Conservation (phyloP, 1,140 invertebrate genomes). For the Aphelenchoides fujianensis region DNA sequence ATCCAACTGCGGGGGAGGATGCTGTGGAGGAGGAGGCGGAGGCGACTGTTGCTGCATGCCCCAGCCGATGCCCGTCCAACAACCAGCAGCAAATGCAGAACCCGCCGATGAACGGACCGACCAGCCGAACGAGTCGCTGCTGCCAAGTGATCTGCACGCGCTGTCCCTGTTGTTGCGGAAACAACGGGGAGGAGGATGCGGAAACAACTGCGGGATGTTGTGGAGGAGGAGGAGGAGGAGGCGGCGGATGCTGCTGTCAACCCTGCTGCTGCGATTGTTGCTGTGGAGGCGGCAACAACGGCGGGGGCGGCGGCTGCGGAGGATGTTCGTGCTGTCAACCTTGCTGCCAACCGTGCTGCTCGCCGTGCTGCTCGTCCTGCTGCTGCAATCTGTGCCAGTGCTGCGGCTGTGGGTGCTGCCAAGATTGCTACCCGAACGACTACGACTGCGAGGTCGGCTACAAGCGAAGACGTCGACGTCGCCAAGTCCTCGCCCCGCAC, state of each 20-base stretch:
- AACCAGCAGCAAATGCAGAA: neutral
- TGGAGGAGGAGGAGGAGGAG: neutral
- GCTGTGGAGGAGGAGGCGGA: neutral
- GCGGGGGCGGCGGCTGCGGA: neutral
- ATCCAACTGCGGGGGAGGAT: neutral
- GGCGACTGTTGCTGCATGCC: neutral
- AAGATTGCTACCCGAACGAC: neutral
- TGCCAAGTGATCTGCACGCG: too few species aligned
- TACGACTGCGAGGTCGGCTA: neutral
- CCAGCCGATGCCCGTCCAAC: neutral
- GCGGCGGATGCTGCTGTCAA: neutral
- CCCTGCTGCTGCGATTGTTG: neutral
- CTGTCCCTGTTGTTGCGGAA: neutral
- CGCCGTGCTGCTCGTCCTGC: neutral
- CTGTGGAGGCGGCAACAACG: too few species aligned
- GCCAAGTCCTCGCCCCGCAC: neutral
- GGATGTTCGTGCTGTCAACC: neutral
- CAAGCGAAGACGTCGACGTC: neutral
- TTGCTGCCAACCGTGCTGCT: neutral
- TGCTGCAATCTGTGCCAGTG: neutral
- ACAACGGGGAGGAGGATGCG: neutral
- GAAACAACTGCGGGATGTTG: neutral
- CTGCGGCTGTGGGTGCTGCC: neutral
- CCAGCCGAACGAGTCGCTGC: neutral
- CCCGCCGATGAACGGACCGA: neutral